These are phyloP conservation scores for Paralinhomoeus sp. DNA, from an alignment of 2,888 invertebrate genomes.

Conservation along the genomic window DNA sequence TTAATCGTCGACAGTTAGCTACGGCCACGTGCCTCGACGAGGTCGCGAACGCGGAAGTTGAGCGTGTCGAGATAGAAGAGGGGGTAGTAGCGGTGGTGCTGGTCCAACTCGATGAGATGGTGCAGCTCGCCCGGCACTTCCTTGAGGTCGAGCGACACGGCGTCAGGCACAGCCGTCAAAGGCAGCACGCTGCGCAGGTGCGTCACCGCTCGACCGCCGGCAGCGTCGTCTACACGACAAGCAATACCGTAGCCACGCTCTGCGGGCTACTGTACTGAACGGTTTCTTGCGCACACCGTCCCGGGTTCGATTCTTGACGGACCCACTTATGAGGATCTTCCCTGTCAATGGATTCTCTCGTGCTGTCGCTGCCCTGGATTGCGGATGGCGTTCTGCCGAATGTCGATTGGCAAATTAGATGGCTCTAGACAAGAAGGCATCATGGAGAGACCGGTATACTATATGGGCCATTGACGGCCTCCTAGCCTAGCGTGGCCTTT, in stretches of 20 bases:
- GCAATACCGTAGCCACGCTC: too few relatives aligned
- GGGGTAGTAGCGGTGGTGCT: constrained; percentile 42
- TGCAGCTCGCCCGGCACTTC: constrained; percentile 19
- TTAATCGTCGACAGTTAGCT: background rate
- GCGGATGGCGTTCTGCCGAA: too few relatives aligned
- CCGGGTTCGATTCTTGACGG: too few relatives aligned
- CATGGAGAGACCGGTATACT: too few relatives aligned
- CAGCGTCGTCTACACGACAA: too few relatives aligned
- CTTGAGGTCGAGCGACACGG: constrained; percentile 17
- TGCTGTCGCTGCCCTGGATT: too few relatives aligned
- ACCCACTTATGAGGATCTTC: too few relatives aligned
- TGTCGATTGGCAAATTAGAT: background rate
- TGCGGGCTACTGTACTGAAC: too few relatives aligned
- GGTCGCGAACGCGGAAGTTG: constrained; percentile 50
- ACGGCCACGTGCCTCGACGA: constrained; percentile 31
- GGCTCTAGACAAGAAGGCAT: too few relatives aligned
- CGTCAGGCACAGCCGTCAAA: constrained; percentile 22
- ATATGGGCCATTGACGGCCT: too few relatives aligned
- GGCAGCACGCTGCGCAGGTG: constrained; percentile 23
- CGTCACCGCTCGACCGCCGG: constrained; percentile 14
- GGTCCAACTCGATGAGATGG: constrained; percentile 2
- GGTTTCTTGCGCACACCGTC: too few relatives aligned
- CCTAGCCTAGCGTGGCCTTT: background rate
- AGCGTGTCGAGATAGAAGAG: constrained; percentile 59
- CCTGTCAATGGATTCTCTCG: too few relatives aligned